Evolutionary conservation across 2,113 vertebrate genomes (phyloP), one percentile per base, ranked within the genome.

Genomic region (Orientallactaga bullata): DNA sequence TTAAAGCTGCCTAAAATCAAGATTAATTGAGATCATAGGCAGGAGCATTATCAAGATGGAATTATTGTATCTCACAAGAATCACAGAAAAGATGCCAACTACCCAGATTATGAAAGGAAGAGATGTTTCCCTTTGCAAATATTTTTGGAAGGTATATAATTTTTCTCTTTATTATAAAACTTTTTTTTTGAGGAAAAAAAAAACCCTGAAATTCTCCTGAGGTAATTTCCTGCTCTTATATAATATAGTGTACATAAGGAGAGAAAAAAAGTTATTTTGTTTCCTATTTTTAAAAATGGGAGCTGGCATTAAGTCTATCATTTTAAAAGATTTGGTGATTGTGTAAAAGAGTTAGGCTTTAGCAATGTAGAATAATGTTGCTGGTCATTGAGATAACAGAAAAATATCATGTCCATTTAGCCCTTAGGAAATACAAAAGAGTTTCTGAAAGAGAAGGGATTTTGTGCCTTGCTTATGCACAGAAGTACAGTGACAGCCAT

Each of bases 61-160:
- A 95, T 85, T 23, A 42, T 5, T 80, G 4, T 58, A 47, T 76
- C 63, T 94, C 77, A 6, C 32, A 79, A 97, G 91, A 97, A 97
- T 93, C 69, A 90, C n/a, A 84, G 96, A 95, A 76, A 76, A 96
- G 63, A 90, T 86, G 72, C 80, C 61, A 91, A 71, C 80, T 91
- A 94, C 60, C 88, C 76, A 95, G 95, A 97, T 82, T 90, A 76
- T 80, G 82, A 97, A 96, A 96, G 42, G 47, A 95, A 96, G 84
- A 39, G 35, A 26, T 95, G 90, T 88, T 90, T 95, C n/a, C 84
- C 96, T 97, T 97, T 96, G 95, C 60, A 92, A 97, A 71, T 88
- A 39, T 87, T 97, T 96, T 92, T 24, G 32, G 92, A 96, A 93
- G 95, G 86, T 95, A 98, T 72, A n/a, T 88, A 55, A 85, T 16